Percentiles rank a stretch among this genome's conserved stretches.
phyloP scores from a whole-genome alignment of 2,797 vertebrate genomes.

The Leptodactylus fallax region DNA sequence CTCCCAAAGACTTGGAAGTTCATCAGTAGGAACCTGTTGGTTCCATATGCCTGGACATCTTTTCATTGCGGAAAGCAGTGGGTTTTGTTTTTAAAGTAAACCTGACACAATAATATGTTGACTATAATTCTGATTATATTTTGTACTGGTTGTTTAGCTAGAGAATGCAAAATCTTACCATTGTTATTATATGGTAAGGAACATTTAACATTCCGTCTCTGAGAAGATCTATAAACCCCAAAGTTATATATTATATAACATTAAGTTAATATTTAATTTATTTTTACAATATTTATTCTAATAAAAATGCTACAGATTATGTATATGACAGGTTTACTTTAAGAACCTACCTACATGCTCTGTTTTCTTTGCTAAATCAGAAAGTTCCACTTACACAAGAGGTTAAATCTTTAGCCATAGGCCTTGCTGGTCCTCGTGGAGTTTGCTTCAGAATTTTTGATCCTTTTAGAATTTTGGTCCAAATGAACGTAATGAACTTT shows the following conservation, averaged over 20 bases:
- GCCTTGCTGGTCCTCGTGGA: neutral
- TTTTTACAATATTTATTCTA: constrained; percentile 45
- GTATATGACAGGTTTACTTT: constrained; percentile 39
- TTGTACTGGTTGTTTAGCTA: constrained; percentile 25
- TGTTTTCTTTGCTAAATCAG: neutral
- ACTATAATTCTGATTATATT: constrained; percentile 26
- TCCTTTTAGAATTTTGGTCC: neutral
- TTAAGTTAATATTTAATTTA: constrained; percentile 45
- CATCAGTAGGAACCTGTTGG: constrained; percentile 1
- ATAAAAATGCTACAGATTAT: constrained; percentile 9
- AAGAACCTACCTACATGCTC: constrained; percentile 12
- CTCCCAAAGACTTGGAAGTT: constrained; percentile 22
- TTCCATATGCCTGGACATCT: neutral
- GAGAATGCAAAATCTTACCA: too few relatives aligned
- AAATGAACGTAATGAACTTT: neutral
- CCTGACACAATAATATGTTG: constrained; percentile 18
- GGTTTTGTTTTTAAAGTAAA: constrained; percentile 37
- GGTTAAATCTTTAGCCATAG: neutral
- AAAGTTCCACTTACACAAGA: too few relatives aligned
- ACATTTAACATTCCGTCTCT: constrained; percentile 29
- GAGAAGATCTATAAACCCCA: constrained; percentile 11
- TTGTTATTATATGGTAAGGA: neutral
- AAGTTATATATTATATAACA: constrained; percentile 10
- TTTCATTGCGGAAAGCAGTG: constrained; percentile 4
- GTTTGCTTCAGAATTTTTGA: neutral